These are phyloP conservation scores for Cavia porcellus DNA, from an alignment of 2,113 vertebrate genomes.

Conservation along the genomic window DNA sequence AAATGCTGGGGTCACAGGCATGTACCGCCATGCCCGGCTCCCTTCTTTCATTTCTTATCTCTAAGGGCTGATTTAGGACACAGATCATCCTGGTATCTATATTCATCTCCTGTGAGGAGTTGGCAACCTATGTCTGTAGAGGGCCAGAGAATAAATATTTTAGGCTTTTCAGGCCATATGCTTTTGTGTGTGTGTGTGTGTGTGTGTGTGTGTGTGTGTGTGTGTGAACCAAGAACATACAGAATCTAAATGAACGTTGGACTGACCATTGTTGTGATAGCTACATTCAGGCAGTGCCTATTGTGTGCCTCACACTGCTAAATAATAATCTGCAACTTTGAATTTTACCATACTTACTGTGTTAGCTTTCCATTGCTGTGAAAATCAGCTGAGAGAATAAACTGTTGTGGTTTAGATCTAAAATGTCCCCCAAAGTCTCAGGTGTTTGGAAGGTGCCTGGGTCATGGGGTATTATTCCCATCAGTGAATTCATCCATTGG, in stretches of 20 bases:
- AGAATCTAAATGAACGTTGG: constrained; percentile 23
- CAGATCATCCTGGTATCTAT: background rate
- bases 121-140: background rate
- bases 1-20: background rate
- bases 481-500: background rate
- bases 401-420: background rate
- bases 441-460: background rate
- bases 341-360: constrained; percentile 20
- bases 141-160: constrained; percentile 8
- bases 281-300: background rate
- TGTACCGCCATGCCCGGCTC: background rate
- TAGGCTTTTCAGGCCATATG: background rate
- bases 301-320: background rate
- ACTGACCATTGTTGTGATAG: background rate
- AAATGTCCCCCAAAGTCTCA: background rate
- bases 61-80: background rate
- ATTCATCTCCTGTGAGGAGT: background rate
- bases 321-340: constrained; percentile 14
- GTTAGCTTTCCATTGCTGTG: background rate
- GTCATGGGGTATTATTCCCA: background rate
- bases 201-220: background rate
- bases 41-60: background rate
- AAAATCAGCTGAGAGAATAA: background rate
- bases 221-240: constrained; percentile 18
- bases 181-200: background rate